Evolutionary conservation across 2,113 vertebrate genomes (phyloP).

Genomic region (Python bivittatus): DNA sequence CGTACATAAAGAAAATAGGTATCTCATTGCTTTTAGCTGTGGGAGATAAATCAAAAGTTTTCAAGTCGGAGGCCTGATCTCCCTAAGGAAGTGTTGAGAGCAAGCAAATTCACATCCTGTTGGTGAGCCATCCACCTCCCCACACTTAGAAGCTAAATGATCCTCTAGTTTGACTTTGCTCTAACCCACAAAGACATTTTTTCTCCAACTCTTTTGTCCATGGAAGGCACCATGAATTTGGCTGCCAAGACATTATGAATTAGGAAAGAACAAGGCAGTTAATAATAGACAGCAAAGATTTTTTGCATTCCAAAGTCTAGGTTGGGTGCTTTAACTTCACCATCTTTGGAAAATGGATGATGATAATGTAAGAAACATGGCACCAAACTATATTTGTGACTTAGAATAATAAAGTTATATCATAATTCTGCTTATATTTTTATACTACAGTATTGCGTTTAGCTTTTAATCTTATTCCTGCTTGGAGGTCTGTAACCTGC

Average conservation of each 20-base stretch:
- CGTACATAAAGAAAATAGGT: neutral
- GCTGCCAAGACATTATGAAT: neutral
- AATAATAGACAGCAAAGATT: neutral
- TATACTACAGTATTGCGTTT: neutral
- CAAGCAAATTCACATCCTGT: neutral
- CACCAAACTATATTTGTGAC: neutral
- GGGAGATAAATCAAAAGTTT: neutral
- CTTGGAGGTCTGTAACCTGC: neutral
- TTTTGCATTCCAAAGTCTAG: neutral
- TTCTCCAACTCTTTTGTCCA: neutral
- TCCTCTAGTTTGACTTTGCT: neutral
- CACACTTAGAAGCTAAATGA: neutral
- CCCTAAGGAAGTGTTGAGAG: neutral
- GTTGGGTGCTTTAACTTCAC: neutral
- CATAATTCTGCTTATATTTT: neutral
- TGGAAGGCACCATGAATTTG: neutral
- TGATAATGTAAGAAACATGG: neutral
- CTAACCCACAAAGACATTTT: neutral
- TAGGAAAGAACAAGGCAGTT: neutral
- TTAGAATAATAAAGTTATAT: neutral
- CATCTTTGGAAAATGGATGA: neutral
- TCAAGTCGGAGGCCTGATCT: neutral
- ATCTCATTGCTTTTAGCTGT: neutral
- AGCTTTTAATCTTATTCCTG: neutral
- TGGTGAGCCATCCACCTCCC: neutral